A percentile compares a stretch with the other conserved stretches of the same genome.
Evolutionary conservation across 1,140 invertebrate species (phyloP).

Genomic region (Habropoda laboriosa): DNA sequence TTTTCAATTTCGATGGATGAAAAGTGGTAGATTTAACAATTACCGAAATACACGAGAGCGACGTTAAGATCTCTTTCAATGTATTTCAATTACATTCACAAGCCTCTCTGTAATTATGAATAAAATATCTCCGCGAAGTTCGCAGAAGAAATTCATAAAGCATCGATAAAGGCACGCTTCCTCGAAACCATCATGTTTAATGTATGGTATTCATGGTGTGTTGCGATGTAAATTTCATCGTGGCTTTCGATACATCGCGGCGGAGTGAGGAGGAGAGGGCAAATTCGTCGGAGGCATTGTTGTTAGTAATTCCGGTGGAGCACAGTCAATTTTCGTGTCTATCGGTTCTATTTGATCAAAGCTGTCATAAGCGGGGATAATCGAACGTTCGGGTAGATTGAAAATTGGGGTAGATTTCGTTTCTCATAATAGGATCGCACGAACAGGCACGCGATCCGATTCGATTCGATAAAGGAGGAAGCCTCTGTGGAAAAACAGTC

Average conservation of each 20-base stretch:
- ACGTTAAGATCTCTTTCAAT: no score
- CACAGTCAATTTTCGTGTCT: background rate
- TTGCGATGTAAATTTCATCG: background rate
- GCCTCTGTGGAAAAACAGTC: constrained; percentile 31
- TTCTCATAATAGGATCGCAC: constrained; percentile 25
- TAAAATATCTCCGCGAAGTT: no score
- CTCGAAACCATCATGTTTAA: no score
- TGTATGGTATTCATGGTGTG: no score
- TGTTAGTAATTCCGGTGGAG: background rate
- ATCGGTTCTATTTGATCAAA: constrained; percentile 36
- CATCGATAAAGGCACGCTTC: background rate
- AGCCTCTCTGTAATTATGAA: no score
- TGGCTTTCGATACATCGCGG: no score
- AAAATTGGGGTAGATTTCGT: constrained; percentile 49
- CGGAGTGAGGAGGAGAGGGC: no score
- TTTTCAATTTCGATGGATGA: no score
- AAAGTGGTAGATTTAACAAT: no score
- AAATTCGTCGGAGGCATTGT: background rate
- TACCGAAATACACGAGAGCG: no score
- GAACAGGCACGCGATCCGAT: constrained; percentile 25
- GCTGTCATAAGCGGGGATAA: constrained; percentile 40
- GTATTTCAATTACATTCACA: no score
- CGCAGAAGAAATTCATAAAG: background rate
- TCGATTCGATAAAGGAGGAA: constrained; percentile 22
- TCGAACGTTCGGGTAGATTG: constrained; percentile 32